Conservation (phyloP, 2,113 vertebrate genomes). For the Excalfactoria chinensis region DNA sequence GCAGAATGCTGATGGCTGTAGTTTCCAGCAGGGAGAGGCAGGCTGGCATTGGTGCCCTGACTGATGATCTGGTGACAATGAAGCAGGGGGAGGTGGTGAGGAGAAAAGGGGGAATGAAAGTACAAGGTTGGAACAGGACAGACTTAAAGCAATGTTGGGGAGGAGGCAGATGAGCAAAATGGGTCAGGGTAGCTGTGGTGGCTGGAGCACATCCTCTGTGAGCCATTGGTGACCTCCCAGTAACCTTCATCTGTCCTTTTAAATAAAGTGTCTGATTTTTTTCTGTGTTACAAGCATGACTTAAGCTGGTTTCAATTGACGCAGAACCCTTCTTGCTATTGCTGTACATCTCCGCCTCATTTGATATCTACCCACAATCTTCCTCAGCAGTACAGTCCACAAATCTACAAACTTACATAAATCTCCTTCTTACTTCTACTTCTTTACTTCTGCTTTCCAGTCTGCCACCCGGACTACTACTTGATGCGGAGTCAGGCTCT, state of each 20-base stretch:
- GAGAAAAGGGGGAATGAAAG: background rate
- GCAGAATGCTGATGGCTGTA: background rate
- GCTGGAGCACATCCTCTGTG: rapidly evolving
- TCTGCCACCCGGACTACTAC: background rate
- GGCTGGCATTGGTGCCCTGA: background rate
- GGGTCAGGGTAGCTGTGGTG: background rate
- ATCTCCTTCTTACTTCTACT: background rate
- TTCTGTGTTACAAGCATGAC: background rate
- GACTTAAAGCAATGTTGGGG: background rate
- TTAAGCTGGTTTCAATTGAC: background rate
- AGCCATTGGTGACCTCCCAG: background rate
- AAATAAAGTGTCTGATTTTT: background rate
- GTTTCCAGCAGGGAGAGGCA: background rate
- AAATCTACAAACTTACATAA: background rate
- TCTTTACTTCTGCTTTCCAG: background rate
- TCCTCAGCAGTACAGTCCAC: background rate
- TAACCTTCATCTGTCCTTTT: background rate
- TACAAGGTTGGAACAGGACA: rapidly evolving
- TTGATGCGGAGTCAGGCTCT: background rate
- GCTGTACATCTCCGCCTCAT: background rate
- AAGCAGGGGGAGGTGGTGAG: background rate
- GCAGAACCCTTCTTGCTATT: background rate
- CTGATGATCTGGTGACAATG: background rate
- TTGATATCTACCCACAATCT: background rate
- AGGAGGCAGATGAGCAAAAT: rapidly evolving